Percentiles rank a stretch among this genome's conserved stretches.
Evolutionary conservation across 2,888 invertebrate species (phyloP).

Genomic region (Yponomeuta sedellus): DNA sequence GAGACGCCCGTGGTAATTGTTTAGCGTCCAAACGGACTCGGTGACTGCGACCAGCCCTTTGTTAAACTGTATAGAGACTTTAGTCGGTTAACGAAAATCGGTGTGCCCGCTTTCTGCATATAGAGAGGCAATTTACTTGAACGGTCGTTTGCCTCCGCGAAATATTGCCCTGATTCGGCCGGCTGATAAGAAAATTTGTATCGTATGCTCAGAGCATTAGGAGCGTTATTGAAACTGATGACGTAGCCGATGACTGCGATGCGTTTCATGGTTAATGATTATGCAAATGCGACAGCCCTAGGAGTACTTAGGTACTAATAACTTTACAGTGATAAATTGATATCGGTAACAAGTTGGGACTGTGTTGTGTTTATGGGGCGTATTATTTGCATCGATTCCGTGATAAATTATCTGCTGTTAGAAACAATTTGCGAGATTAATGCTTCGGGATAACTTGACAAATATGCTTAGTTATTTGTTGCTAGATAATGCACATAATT

Average conservation of each 20-base stretch:
- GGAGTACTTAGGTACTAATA: constrained; percentile 44
- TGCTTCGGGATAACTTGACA: constrained; percentile 17
- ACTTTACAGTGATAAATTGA: constrained; percentile 40
- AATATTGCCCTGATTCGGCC: constrained; percentile 39
- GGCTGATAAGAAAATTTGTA: constrained; percentile 31
- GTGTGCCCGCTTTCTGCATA: constrained; percentile 62
- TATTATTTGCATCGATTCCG: constrained; percentile 26
- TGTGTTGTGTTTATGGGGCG: constrained; percentile 24
- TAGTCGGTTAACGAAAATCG: constrained; percentile 64
- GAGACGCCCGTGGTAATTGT: constrained; percentile 17
- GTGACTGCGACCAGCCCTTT: constrained; percentile 36
- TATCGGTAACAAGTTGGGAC: constrained; percentile 29
- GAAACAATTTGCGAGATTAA: constrained; percentile 18
- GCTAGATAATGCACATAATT: background rate
- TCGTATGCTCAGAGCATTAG: constrained; percentile 5
- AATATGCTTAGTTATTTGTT: constrained; percentile 2
- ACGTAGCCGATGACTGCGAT: constrained; percentile 22
- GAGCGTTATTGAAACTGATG: constrained; percentile 5
- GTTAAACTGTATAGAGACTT: constrained; percentile 36
- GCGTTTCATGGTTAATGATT: constrained; percentile 46
- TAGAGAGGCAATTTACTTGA: constrained; percentile 64
- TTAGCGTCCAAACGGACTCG: constrained; percentile 13
- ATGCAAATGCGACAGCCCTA: constrained; percentile 48
- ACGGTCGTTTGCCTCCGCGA: constrained; percentile 47
- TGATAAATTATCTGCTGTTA: constrained; percentile 20